These are phyloP conservation scores for Autographa gamma DNA, from an alignment of 2,888 invertebrate genomes.

Conservation along the genomic window DNA sequence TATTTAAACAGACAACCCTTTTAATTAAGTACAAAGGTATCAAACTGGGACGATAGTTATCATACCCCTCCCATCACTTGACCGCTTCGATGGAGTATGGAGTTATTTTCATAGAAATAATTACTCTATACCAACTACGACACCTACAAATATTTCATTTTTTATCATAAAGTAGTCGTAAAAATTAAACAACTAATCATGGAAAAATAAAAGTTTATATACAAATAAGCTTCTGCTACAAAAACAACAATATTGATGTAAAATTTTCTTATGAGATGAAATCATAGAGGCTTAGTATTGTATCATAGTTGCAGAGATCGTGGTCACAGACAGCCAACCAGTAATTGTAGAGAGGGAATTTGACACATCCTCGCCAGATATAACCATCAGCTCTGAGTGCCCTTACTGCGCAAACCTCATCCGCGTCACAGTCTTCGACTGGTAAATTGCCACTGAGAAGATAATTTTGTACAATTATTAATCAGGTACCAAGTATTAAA, in stretches of 20 bases:
- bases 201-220: slow-evolving; percentile 14
- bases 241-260: slow-evolving; percentile 13
- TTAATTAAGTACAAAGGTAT: no score
- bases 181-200: slow-evolving; percentile 17
- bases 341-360: slow-evolving; percentile 76
- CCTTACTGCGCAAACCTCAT: slow-evolving; percentile 78
- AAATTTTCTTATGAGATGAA: slow-evolving; percentile 42
- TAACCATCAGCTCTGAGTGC: slow-evolving; percentile 72
- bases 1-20: no score
- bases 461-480: background rate
- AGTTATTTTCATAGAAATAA: no score
- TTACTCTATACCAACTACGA: no score
- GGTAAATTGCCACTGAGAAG: slow-evolving; percentile 70
- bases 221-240: slow-evolving; percentile 23
- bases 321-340: slow-evolving; percentile 75
- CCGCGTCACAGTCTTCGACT: slow-evolving; percentile 67
- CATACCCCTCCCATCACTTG: no score
- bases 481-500: background rate
- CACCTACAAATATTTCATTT: no score
- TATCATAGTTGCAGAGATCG: slow-evolving; percentile 77
- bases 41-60: no score
- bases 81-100: no score
- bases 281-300: slow-evolving; percentile 68
- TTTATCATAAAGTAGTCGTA: background rate
- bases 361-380: slow-evolving; percentile 79